phyloP scores from a whole-genome alignment of 2,113 vertebrate species.

The Lamprologus callipterus region DNA sequence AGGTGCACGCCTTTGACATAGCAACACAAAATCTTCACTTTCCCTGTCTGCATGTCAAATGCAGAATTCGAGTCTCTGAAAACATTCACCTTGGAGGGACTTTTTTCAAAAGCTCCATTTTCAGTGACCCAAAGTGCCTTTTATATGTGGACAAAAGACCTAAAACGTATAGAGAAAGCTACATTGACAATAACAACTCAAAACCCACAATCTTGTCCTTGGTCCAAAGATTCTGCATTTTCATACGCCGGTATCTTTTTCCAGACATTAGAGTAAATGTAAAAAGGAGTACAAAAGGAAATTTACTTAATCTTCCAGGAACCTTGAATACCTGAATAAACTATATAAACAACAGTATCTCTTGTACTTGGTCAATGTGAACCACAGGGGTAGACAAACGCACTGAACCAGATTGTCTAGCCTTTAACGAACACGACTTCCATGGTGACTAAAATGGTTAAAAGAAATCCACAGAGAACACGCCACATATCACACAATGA shows the following conservation, averaged over 20 bases:
- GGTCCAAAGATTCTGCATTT: background rate
- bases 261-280: background rate
- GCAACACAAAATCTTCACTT: background rate
- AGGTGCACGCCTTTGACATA: background rate
- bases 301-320: background rate
- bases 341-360: background rate
- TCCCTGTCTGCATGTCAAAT: background rate
- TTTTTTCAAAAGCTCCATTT: background rate
- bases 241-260: background rate
- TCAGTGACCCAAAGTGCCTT: background rate
- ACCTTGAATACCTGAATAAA: background rate
- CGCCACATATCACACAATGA: background rate
- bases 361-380: background rate
- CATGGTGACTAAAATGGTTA: background rate
- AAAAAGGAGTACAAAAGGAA: background rate
- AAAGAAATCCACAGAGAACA: background rate
- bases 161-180: background rate
- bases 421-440: background rate
- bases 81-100: background rate
- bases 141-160: background rate
- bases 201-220: background rate
- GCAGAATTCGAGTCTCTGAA: accelerated
- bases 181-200: background rate
- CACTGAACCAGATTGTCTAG: background rate
- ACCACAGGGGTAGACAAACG: background rate